A percentile compares a stretch with the other conserved stretches of the same genome.
These are phyloP conservation scores for Drosophila sturtevanti DNA, from an alignment of 1,140 invertebrate genomes.

Conservation along the genomic window DNA sequence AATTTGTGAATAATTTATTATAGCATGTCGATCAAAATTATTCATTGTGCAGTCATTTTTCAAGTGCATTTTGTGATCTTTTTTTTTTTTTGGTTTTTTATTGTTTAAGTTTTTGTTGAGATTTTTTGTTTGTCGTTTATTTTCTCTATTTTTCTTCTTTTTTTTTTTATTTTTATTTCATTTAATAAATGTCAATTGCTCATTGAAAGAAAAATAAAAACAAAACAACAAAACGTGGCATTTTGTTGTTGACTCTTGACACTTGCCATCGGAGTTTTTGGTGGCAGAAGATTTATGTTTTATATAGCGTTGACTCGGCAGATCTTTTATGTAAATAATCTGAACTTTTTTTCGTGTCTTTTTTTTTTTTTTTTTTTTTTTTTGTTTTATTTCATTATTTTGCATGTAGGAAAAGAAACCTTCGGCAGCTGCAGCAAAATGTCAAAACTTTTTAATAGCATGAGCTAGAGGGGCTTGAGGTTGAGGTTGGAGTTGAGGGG, in stretches of 20 bases:
- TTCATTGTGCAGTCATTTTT: constrained; percentile 40
- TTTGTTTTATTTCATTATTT: constrained; percentile 15
- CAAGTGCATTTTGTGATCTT: constrained; percentile 54
- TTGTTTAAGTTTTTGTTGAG: neutral
- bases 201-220: constrained; percentile 43
- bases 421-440: constrained; percentile 51
- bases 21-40: constrained; percentile 44
- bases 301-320: constrained; percentile 48
- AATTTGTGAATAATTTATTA: constrained; percentile 67
- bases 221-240: constrained; percentile 76
- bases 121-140: constrained; percentile 1
- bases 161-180: constrained; percentile 20
- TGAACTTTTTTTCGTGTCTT: constrained; percentile 21
- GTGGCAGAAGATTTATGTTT: constrained; percentile 62
- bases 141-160: no score
- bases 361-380: constrained; percentile 19
- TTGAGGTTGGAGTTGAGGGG: constrained; percentile 36
- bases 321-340: constrained; percentile 63
- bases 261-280: constrained; percentile 71
- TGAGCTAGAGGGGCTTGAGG: neutral
- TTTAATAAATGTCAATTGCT: constrained; percentile 78
- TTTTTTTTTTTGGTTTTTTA: constrained; percentile 9
- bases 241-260: constrained; percentile 78
- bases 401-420: constrained; percentile 47
- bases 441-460: constrained; percentile 37